Base-by-base conservation (phyloP, 2,888 invertebrate species). In the Athripsodes cinereus region DNA sequence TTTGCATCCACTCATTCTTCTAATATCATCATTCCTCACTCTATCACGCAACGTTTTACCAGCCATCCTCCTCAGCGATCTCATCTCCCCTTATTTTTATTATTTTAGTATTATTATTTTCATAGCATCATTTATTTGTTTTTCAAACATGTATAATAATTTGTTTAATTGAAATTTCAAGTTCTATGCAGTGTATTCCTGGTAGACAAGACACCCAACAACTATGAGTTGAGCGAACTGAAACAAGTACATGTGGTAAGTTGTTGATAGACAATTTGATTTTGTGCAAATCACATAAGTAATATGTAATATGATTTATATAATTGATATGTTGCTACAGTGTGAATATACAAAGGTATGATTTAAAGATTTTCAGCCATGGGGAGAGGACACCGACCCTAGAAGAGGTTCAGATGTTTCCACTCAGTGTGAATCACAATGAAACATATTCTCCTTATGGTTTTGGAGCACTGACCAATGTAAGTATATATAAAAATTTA, bases 331-430 rank as follows among this genome's bases (percentile, higher is more conserved):
- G 18, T 13, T 8, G 5, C 44, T 44, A 13, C 13, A 5, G 13
- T 18, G 18, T 16, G n/a, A 48, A 19, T 48, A 18, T 48, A 18
- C 19, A 6, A 48, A 5, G 31, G 35, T 13, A 34, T 13, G 31
- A 1, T 20, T 57, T 13, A 3, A 69, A 87, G 84, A 67, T 88
- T 22, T 87, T 82, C 76, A 80, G 88, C 5, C 88, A 88, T 69
- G 88, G 88, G 1, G 87, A 87, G 67, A 78, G 88, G 52, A 84
- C 87, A 50, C 87, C 87, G 1, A 81, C 80, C 62, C 74, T 77
- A 63, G 72, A 68, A n/a, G 77, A 77, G 62, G 63, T 76, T 40
- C 76, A 79, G 16, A 77, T 80, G 68, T 83, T 83, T 65, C 84
- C 85, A 2, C 80, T 78, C 31, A 81, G 85, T 65, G 81, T 82